Conservation (phyloP, 2,113 vertebrate species). For the Sapayoa aenigma region DNA sequence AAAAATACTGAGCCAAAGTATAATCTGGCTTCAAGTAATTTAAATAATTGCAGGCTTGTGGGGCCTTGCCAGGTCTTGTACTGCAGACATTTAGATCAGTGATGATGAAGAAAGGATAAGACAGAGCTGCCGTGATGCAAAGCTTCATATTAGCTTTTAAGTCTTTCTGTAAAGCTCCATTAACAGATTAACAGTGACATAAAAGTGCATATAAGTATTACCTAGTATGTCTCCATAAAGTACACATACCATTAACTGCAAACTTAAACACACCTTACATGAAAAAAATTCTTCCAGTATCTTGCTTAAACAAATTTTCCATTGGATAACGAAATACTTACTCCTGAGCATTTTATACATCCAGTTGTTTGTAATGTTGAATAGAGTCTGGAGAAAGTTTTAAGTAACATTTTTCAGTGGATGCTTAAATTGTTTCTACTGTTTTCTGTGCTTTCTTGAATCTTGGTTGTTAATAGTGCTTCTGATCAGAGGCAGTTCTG, state of each 20-base stretch:
- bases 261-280: neutral
- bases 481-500: neutral
- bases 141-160: neutral
- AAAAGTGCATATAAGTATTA: neutral
- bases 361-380: neutral
- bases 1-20: constrained; percentile 4
- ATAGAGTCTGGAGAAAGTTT: neutral
- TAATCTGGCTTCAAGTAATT: constrained; percentile 20
- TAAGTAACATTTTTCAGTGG: neutral
- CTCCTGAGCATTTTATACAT: neutral
- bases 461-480: neutral
- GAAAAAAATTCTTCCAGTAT: neutral
- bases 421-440: neutral
- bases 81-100: neutral
- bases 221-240: neutral
- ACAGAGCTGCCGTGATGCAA: neutral
- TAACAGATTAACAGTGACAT: neutral
- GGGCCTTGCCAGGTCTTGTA: constrained; percentile 38
- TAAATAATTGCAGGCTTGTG: constrained; percentile 47
- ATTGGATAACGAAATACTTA: neutral
- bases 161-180: neutral
- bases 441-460: neutral
- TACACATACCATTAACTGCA: neutral
- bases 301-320: neutral
- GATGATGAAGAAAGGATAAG: neutral